A percentile compares a stretch with the other conserved stretches of the same genome.
phyloP scores from a whole-genome alignment of 2,113 vertebrate genomes.

The Nicator chloris region DNA sequence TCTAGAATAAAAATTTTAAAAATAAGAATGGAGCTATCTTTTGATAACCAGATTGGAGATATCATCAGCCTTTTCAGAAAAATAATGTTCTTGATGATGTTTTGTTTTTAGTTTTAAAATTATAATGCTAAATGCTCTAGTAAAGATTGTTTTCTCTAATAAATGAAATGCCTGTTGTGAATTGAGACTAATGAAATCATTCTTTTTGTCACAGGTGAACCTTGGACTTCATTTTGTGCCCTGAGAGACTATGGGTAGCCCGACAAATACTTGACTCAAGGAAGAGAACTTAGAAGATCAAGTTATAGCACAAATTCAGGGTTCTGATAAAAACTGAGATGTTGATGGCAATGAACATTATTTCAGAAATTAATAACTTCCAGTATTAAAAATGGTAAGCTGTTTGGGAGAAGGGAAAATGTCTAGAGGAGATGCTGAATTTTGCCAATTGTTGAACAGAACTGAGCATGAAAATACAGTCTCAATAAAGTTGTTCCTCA shows the following conservation, averaged over 20 bases:
- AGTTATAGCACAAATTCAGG: slow-evolving; percentile 38
- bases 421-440: not conserved
- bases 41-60: not conserved
- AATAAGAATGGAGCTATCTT: not conserved
- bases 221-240: not conserved
- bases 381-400: slow-evolving; percentile 67
- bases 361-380: slow-evolving; percentile 59
- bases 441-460: not conserved
- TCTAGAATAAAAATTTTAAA: not conserved
- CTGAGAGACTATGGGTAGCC: not conserved
- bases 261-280: not conserved
- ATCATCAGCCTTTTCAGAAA: slow-evolving; percentile 3
- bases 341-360: slow-evolving; percentile 46
- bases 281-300: slow-evolving; percentile 42
- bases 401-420: not conserved
- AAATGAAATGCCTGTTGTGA: not conserved
- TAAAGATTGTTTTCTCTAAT: slow-evolving; percentile 8
- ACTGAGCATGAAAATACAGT: not conserved
- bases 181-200: slow-evolving; percentile 32
- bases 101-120: slow-evolving; percentile 13
- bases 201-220: slow-evolving; percentile 60
- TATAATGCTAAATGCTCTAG: not conserved
- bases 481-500: slow-evolving; percentile 32
- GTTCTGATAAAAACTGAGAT: slow-evolving; percentile 51
- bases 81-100: slow-evolving; percentile 53